Conservation (phyloP, 2,888 invertebrate species). For the Dendrolimus pini region DNA sequence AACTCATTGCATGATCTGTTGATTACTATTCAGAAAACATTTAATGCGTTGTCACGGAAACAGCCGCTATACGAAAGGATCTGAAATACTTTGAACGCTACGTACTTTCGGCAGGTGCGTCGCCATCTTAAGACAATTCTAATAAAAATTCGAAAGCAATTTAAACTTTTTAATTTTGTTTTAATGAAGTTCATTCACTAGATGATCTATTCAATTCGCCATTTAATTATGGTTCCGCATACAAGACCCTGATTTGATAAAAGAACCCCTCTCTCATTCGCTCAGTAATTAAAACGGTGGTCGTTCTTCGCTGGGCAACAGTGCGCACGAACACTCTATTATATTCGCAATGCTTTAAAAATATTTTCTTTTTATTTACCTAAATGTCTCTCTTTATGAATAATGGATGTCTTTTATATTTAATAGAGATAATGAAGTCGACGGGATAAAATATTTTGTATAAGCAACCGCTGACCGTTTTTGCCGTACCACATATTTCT, state of each 20-base stretch:
- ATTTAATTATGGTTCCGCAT: neutral
- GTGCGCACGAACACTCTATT: no score
- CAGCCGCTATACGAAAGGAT: no score
- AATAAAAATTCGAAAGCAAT: neutral
- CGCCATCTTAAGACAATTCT: no score
- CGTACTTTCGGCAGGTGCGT: no score
- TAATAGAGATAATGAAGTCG: constrained; percentile 13
- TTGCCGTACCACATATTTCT: no score
- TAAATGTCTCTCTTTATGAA: constrained; percentile 31
- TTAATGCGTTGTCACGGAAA: no score
- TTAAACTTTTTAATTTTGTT: neutral
- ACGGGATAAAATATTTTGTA: constrained; percentile 9
- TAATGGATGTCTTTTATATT: constrained; percentile 15
- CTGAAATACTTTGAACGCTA: no score
- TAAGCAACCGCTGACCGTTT: neutral
- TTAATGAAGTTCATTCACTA: neutral
- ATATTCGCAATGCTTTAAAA: constrained; percentile 1
- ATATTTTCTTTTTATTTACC: constrained; percentile 31
- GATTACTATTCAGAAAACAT: no score
- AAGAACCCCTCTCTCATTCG: constrained; percentile 17
- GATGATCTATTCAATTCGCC: neutral
- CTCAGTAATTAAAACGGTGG: constrained; percentile 40
- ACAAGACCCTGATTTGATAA: constrained; percentile 1
- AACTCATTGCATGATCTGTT: no score
- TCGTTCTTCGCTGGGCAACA: constrained; percentile 18